Percentiles rank a stretch among this genome's conserved stretches.
These are phyloP conservation scores for Parnassius mnemosyne DNA, from an alignment of 2,888 invertebrate species.

Conservation along the genomic window DNA sequence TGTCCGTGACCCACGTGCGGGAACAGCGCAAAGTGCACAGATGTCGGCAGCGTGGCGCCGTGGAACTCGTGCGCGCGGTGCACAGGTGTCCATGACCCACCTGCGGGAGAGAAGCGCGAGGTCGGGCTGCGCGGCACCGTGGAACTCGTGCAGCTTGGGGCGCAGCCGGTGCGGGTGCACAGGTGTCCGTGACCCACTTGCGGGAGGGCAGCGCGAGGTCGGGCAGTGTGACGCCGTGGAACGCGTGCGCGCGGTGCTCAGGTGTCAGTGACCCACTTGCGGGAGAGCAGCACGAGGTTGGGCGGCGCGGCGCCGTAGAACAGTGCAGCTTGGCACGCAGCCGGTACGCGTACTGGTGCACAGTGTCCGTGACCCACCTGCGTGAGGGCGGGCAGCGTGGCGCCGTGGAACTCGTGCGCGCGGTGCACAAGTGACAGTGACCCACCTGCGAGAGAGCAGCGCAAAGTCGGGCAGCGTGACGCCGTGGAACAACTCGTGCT, in stretches of 20 bases:
- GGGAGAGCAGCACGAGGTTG: constrained; percentile 80
- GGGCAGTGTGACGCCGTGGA: constrained; percentile 64
- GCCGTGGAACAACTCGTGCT: no score
- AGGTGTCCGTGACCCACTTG: constrained; percentile 32
- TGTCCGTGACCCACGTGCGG: neutral
- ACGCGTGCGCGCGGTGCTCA: no score
- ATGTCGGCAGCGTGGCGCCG: neutral
- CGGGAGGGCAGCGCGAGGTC: constrained; percentile 60
- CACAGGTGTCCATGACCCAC: constrained; percentile 53
- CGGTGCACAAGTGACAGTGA: constrained; percentile 43
- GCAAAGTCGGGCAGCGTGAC: no score
- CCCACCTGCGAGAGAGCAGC: constrained; percentile 76
- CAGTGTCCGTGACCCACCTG: neutral
- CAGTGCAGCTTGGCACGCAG: constrained; percentile 79
- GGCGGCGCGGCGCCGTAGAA: constrained; percentile 60
- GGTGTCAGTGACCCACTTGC: constrained; percentile 34
- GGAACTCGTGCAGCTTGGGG: no score
- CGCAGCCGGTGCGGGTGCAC: no score
- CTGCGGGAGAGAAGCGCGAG: constrained; percentile 64
- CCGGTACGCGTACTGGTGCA: constrained; percentile 83
- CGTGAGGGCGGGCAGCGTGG: no score
- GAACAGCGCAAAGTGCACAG: no score
- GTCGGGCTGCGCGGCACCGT: no score
- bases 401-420: no score
- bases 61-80: constrained; percentile 34